Evolutionary conservation across 2,113 vertebrate species (phyloP), one percentile per base, ranked within the genome.

Genomic region (Thinocorus orbignyianus): DNA sequence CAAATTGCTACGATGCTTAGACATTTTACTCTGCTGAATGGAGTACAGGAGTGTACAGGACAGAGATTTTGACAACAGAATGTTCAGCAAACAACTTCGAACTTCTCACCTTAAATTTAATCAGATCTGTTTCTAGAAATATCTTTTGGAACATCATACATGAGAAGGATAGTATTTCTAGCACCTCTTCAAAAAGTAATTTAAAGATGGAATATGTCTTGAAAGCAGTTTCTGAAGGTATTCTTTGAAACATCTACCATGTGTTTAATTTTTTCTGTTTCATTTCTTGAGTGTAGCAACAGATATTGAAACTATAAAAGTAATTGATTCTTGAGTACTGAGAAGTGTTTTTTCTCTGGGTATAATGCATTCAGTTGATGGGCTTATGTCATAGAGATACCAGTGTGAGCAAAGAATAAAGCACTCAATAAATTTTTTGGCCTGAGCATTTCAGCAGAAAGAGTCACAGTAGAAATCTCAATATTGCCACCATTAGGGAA

Each of bases 231-330:
- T 57, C 48, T 74, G 31, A 81, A 76, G 0, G 6, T 54, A n/a
- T 69, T 79, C 64, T 70, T 96, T 58, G 55, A 95, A 96, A 90
- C 30, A 78, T 25, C 70, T 55, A 58, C 17, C 16, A 57, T 37
- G 35, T 46, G 55, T 81, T 95, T 54, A 42, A 31, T 73, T 95
- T 92, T 64, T 88, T 74, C 55, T 84, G 70, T 87, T 92, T 92
- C 83, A 42, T 25, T 92, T 86, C 42, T 93, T 69, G 66, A 61
- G 39, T 85, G 46, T 78, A 66, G 62, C 10, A 92, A 66, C 65
- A 90, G 79, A 64, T 25, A 77, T 11, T 86, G 54, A 44, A 94
- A 42, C 64, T 82, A 88, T 70, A 94, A 88, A 93, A 92, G 69
- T 70, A 96, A 51, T 33, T 82, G 74, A 81, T 77, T n/a, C 26